Evolutionary conservation across 2,113 vertebrate species (phyloP).

Genomic region (Athene noctua): DNA sequence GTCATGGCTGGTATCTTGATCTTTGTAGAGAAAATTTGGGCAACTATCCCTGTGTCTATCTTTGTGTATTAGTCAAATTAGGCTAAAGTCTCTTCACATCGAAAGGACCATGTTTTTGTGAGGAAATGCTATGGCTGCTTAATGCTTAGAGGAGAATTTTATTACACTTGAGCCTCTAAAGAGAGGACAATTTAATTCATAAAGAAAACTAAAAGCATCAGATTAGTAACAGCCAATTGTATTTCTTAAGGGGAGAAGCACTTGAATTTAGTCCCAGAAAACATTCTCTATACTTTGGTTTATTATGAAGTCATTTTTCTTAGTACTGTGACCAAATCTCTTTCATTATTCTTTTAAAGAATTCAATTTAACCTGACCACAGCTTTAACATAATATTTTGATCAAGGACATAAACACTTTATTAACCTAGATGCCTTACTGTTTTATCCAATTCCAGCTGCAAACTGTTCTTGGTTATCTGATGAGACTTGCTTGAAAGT

Average conservation of each 20-base stretch:
- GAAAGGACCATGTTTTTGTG: background rate
- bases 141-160: background rate
- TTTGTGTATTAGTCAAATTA: background rate
- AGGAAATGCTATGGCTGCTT: background rate
- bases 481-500: background rate
- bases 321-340: background rate
- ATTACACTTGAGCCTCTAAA: background rate
- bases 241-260: background rate
- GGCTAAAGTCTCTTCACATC: background rate
- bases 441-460: background rate
- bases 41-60: background rate
- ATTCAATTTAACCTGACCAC: background rate
- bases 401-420: background rate
- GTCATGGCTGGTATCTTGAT: background rate
- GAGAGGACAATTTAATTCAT: background rate
- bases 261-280: background rate
- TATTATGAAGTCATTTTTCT: background rate
- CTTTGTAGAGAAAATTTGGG: background rate
- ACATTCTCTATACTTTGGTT: background rate
- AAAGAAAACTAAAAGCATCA: background rate
- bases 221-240: background rate
- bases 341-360: background rate
- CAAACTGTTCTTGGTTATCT: background rate
- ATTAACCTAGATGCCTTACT: background rate
- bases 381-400: background rate